Percentiles rank a stretch among this genome's conserved stretches.
Conservation (phyloP, 2,797 vertebrate species). For the Gallirallus australis region DNA sequence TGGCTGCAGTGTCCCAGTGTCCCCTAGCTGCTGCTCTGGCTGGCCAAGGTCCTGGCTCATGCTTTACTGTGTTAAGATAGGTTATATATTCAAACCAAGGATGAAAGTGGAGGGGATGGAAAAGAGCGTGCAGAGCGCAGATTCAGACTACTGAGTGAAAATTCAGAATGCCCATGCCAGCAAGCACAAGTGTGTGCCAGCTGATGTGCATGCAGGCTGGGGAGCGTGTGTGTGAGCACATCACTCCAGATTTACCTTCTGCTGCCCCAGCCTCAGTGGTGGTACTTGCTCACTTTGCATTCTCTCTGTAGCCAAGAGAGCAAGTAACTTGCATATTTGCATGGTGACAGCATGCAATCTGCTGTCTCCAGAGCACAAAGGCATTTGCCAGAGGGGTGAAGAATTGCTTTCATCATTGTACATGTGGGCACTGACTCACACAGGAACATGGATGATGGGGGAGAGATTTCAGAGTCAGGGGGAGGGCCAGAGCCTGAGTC, state of each 20-base stretch:
- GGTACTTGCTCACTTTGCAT: accelerated
- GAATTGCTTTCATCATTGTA: not conserved
- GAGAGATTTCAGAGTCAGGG: not conserved
- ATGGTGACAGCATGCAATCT: not conserved
- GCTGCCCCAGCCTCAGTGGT: not conserved
- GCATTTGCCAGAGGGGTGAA: not conserved
- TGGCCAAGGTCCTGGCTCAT: too few species aligned
- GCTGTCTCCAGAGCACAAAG: not conserved
- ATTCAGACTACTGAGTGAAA: not conserved
- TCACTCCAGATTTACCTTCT: not conserved
- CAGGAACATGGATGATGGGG: not conserved
- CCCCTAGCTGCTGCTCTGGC: not conserved
- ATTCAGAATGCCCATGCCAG: not conserved
- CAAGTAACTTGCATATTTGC: not conserved
- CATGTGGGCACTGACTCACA: not conserved
- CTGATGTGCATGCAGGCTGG: not conserved
- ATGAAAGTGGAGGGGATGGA: not conserved
- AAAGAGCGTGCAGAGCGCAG: not conserved
- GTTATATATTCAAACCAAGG: not conserved
- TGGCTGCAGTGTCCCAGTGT: not conserved
- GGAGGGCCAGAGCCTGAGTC: not conserved
- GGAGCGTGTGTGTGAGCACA: not conserved
- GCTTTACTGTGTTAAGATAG: not conserved
- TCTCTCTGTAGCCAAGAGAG: not conserved
- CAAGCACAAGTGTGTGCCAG: not conserved